phyloP scores from a whole-genome alignment of 92 coral and sea anemone genomes.

The Palythoa grandiflora region DNA sequence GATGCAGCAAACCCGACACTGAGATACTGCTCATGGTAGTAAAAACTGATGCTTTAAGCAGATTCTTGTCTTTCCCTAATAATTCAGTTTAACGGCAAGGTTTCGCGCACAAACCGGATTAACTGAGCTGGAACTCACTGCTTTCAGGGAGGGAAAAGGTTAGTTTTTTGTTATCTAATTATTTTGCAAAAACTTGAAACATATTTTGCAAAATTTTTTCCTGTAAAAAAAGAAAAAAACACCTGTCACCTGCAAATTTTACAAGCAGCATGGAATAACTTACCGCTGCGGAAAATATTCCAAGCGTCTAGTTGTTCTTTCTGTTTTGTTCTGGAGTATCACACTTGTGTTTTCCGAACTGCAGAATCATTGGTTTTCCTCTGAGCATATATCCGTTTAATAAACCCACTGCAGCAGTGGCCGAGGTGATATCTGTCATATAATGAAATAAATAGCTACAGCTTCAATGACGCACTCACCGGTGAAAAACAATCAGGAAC shows the following conservation, averaged over 20 bases:
- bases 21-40: too few relatives aligned
- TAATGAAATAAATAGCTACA: background rate
- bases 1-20: too few relatives aligned
- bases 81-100: too few relatives aligned
- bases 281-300: background rate
- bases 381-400: conserved; percentile 86
- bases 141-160: too few relatives aligned
- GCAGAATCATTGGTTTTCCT: conserved; percentile 90
- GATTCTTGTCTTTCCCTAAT: too few relatives aligned
- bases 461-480: background rate
- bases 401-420: conserved; percentile 77
- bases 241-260: background rate
- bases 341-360: conserved; percentile 77
- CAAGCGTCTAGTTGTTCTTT: background rate
- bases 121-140: too few relatives aligned
- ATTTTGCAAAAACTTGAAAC: too few relatives aligned
- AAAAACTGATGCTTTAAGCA: too few relatives aligned
- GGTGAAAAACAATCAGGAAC: background rate
- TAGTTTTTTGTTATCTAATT: too few relatives aligned
- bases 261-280: background rate
- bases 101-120: too few relatives aligned
- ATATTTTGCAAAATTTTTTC: too few relatives aligned
- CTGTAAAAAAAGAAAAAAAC: background rate
- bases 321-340: conserved; percentile 18
- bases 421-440: conserved; percentile 70